Evolutionary conservation across 2,888 invertebrate species (phyloP), one percentile per base, ranked within the genome.

Genomic region (Philereme vetulata): DNA sequence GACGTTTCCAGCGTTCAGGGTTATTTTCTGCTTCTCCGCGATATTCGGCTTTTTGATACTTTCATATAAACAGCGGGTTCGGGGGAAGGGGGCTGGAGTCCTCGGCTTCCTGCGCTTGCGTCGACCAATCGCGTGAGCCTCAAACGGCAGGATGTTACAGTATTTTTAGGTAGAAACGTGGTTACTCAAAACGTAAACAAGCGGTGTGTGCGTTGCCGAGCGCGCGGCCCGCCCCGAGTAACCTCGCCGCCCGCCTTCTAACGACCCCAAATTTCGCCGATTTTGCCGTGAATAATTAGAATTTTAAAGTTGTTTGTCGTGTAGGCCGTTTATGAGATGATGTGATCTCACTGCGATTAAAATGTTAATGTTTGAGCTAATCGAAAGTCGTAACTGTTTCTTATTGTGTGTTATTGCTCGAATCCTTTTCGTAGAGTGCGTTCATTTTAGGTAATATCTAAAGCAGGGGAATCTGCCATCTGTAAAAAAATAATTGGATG

Each of bases 121-220:
- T 75, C 76, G 85, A 81, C 91, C 91, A 92, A 92, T 92, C 67
- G 84, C 86, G 84, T 75, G 79, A 81, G 82, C 81, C 90, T 84
- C 88, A 92, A 92, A 89, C 91, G 91, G 88, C 87, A 92, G 91
- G 90, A 91, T 88, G 86, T 85, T 86, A 74, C 82, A 84, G 85
- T 92, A 91, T 91, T 91, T 91, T 89, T 91, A 92, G 62, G 91
- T 81, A 79, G 80, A 85, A 90, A 85, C 90, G 88, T 91, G 90
- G 87, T 88, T 82, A 86, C 79, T 84, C 85, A 87, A 88, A 90
- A 89, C 87, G 90, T 91, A 91, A 92, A 92, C 91, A 91, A 85
- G 84, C 82, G 76, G 74, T 80, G 79, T 75, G 81, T 80, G 79
- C 78, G 73, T 75, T 79, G 75, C 72, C 71, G 74, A 68, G 74